phyloP scores from a whole-genome alignment of 2,797 vertebrate genomes.

The Masticophis lateralis region DNA sequence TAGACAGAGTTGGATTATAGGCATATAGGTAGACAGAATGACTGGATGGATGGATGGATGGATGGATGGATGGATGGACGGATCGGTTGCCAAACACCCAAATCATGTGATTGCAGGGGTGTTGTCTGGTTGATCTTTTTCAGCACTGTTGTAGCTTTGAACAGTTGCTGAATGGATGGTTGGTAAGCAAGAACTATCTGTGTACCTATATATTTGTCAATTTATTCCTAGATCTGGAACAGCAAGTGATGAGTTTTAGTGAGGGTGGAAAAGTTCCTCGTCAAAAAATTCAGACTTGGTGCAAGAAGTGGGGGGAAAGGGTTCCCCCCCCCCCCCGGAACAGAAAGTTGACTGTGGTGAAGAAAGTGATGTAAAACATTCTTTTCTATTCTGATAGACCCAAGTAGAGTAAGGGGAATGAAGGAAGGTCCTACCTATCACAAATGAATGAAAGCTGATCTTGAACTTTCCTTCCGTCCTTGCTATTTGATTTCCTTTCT shows the following conservation, averaged over 20 bases:
- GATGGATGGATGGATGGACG: rapidly evolving
- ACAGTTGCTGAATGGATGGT: background rate
- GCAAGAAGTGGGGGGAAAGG: background rate
- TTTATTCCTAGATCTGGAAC: background rate
- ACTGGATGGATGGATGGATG: too few relatives aligned
- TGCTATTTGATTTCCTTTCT: constrained; percentile 34
- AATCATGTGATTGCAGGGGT: background rate
- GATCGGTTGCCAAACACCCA: background rate
- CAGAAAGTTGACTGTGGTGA: background rate
- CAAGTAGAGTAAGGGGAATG: background rate
- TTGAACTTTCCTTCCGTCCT: background rate
- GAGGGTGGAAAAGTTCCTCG: background rate
- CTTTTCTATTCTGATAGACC: background rate
- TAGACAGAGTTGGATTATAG: too few relatives aligned
- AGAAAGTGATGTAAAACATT: background rate
- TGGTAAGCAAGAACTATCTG: background rate
- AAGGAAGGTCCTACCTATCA: background rate
- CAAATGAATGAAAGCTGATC: background rate
- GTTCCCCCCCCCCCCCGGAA: too few relatives aligned
- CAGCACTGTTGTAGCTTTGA: background rate
- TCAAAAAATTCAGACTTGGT: background rate
- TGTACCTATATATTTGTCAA: background rate
- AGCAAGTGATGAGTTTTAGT: background rate
- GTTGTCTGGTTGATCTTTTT: background rate
- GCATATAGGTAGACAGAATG: too few relatives aligned